Evolutionary conservation across 2,888 invertebrate genomes (phyloP).

Genomic region (Chalcosyrphus nemorum): DNA sequence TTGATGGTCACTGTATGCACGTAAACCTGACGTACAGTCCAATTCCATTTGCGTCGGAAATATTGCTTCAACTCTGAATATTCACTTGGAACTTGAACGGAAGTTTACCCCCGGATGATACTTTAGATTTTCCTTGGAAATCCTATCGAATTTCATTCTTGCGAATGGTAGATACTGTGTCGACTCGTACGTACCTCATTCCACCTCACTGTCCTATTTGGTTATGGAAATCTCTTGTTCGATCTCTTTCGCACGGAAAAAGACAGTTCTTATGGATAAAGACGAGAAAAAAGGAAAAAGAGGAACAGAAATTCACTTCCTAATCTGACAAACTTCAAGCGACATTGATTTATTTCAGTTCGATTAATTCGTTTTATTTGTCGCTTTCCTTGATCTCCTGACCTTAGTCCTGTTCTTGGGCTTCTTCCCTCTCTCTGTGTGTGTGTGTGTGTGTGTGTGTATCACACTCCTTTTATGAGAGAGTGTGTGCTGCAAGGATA

Average conservation of each 20-base stretch:
- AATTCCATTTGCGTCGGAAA: too few species aligned
- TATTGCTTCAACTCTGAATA: too few species aligned
- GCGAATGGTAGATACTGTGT: too few species aligned
- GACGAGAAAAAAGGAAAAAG: constrained; percentile 18
- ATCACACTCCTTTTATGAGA: constrained; percentile 19
- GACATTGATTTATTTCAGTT: constrained; percentile 82
- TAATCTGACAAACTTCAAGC: constrained; percentile 78
- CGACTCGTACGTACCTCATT: constrained; percentile 2
- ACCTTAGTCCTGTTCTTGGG: constrained; percentile 51
- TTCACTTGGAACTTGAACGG: too few species aligned
- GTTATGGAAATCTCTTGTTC: constrained; percentile 50
- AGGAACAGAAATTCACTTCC: constrained; percentile 70
- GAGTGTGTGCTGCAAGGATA: constrained; percentile 50
- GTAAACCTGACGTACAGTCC: too few species aligned
- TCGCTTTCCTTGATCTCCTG: constrained; percentile 61
- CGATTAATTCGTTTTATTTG: constrained; percentile 80
- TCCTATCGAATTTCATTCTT: too few species aligned
- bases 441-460: background rate
- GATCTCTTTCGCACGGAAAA: constrained; percentile 24
- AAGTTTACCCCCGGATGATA: too few species aligned
- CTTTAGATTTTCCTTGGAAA: too few species aligned
- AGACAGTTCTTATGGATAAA: background rate
- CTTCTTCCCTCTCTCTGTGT: background rate
- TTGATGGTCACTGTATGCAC: too few species aligned
- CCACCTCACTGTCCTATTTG: constrained; percentile 16